Base-by-base conservation (phyloP, 2,113 vertebrate genomes). In the Eretmochelys imbricata region DNA sequence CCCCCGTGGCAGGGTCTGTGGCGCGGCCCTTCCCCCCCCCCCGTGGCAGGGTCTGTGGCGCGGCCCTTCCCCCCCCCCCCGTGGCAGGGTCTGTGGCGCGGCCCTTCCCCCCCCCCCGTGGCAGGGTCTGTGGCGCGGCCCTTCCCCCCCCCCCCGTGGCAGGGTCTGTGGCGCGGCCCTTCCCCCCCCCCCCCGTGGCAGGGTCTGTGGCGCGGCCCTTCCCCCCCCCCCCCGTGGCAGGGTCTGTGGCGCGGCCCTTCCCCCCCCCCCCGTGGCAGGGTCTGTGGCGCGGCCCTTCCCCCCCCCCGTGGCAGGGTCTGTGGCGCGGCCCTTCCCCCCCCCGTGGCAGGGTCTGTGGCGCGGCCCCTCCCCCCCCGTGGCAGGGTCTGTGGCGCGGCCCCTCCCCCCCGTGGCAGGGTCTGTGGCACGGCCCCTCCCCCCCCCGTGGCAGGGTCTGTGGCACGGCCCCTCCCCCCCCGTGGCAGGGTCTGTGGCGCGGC, bases 281-380 rank as follows among this genome's bases (percentile, higher is more conserved):
- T 42, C 38, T 4, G 4, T 42, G 38, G 55, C 55, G 4, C 25
- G 3, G 7, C 5, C 42, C 42, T 2, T 42, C 42, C 42, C 5
- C 42, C 42, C 42, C 42, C 42, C 42, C 57, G 50, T 51, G 84
- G 88, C 84, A 93, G 76, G 82, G 88, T 76, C 13, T 51, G 3
- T 89, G 93, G 91, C 94, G 96, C 95, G 5, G 95, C 96, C 94
- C 50, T n/a, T n/a, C n/a, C 42, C 42, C 5, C 42, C 5, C 49
- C 22, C 20, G 10, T 55, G 54, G 54, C 22, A 25, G 9, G 24
- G 55, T 27, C 24, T 10, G 10, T 11, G 55, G 55, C 27, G 27
- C 55, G 4, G 55, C 3, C 53, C 20, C 42, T 5, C 42, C 20
- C 54, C 22, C 54, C 54, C 54, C 20, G 6, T 55, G 3, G 22